Conservation (phyloP, 2,797 vertebrate genomes). For the Brachyrhaphis roseni region DNA sequence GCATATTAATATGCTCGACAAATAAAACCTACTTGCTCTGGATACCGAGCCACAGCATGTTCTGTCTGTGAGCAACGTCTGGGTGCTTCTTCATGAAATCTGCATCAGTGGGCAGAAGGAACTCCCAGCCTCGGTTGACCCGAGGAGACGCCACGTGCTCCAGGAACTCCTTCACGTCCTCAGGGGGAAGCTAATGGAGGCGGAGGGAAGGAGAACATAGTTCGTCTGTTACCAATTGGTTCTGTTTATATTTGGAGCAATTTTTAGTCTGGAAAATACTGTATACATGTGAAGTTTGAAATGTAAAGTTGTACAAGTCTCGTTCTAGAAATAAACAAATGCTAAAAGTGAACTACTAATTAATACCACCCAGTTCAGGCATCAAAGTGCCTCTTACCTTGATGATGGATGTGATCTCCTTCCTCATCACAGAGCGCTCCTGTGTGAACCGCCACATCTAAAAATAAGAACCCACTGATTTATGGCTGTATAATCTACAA, state of each 20-base stretch:
- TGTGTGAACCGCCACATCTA: conserved; percentile 99
- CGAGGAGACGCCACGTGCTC: conserved; percentile 93
- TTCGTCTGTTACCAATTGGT: neutral
- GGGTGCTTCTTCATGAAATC: conserved; percentile 96
- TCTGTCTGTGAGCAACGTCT: conserved; percentile 94
- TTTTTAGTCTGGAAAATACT: no score
- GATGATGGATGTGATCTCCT: conserved; percentile 89
- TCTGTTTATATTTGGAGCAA: no score
- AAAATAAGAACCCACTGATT: conserved; percentile 13
- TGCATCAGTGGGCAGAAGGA: conserved; percentile 88
- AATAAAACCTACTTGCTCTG: conserved; percentile 90
- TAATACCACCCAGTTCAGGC: neutral
- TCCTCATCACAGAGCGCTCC: conserved; percentile 93
- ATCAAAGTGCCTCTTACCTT: conserved; percentile 82
- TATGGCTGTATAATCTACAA: neutral
- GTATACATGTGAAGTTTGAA: neutral
- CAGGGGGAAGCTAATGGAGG: conserved; percentile 88
- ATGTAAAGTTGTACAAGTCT: neutral
- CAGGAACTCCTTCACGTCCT: conserved; percentile 98
- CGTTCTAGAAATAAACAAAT: neutral
- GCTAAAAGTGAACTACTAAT: neutral
- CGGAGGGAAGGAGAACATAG: conserved; percentile 8
- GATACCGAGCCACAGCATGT: conserved; percentile 98
- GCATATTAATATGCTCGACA: neutral
- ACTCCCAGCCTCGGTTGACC: conserved; percentile 97